Conservation (phyloP, 2,888 invertebrate species). For the Pammene fasciana region DNA sequence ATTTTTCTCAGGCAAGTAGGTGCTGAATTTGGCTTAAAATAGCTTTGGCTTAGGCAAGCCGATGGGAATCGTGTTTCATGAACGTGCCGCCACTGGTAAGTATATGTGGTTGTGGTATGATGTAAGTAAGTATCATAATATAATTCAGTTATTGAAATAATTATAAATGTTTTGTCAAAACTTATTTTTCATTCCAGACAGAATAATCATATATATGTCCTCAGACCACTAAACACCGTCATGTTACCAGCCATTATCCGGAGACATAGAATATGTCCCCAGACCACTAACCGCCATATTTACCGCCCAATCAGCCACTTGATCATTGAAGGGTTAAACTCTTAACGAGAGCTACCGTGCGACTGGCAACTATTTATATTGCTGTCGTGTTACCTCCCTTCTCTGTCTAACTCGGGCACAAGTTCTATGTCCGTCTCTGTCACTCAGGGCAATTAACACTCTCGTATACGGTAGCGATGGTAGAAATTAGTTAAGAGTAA, state of each 20-base stretch:
- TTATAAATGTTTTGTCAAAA: too few species aligned
- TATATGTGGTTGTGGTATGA: too few species aligned
- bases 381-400: slow-evolving; percentile 37
- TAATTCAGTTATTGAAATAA: too few species aligned
- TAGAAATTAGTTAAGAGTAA: slow-evolving; percentile 48
- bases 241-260: neutral
- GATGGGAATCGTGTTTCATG: too few species aligned
- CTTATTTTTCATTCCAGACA: too few species aligned
- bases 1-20: too few species aligned
- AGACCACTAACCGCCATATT: slow-evolving; percentile 24
- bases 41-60: too few species aligned
- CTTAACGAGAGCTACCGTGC: slow-evolving; percentile 42
- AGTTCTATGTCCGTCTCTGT: slow-evolving; percentile 32
- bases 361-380: slow-evolving; percentile 44
- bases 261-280: neutral
- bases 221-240: too few species aligned
- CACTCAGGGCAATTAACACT: slow-evolving; percentile 45
- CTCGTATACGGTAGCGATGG: slow-evolving; percentile 47
- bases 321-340: slow-evolving; percentile 42
- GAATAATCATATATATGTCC: too few species aligned
- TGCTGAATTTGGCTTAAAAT: too few species aligned
- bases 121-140: too few species aligned
- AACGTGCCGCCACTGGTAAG: too few species aligned
- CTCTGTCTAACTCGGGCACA: slow-evolving; percentile 17
- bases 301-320: slow-evolving; percentile 25